phyloP scores from a whole-genome alignment of 2,113 vertebrate species.

The Cricetomys ansorgei region DNA sequence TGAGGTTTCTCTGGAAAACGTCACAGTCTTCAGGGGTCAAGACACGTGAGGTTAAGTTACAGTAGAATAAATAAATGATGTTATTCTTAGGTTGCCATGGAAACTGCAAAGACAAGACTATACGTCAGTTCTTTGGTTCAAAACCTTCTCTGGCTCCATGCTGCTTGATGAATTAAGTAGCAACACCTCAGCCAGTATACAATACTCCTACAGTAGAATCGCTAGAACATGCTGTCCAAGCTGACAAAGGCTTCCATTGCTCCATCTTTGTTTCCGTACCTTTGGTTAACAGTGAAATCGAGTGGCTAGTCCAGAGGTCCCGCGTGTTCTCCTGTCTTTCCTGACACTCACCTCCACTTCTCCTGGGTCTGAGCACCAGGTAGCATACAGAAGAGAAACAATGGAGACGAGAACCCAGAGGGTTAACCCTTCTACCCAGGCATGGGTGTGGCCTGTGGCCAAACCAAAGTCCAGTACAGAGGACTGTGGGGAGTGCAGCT shows the following conservation, averaged over 20 bases:
- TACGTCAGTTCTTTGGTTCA: background rate
- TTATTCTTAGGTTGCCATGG: background rate
- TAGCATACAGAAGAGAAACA: background rate
- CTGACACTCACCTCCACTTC: background rate
- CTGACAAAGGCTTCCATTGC: background rate
- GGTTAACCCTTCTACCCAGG: background rate
- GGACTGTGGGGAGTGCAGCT: accelerated
- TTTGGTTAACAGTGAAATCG: background rate
- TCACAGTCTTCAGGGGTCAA: background rate
- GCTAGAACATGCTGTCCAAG: background rate
- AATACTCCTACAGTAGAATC: accelerated
- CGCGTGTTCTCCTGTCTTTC: background rate
- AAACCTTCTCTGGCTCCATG: background rate
- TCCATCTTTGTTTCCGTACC: background rate
- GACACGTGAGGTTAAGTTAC: background rate
- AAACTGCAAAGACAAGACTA: background rate
- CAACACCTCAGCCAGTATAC: background rate
- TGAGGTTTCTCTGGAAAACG: background rate
- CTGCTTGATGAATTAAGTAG: background rate
- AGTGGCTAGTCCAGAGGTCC: background rate
- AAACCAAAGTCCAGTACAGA: background rate
- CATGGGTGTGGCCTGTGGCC: too few species aligned
- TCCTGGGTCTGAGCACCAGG: background rate
- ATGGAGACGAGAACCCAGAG: background rate
- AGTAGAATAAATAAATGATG: background rate